Conservation (phyloP, 2,888 invertebrate species). For the Bursaphelenchus okinawaensis region DNA sequence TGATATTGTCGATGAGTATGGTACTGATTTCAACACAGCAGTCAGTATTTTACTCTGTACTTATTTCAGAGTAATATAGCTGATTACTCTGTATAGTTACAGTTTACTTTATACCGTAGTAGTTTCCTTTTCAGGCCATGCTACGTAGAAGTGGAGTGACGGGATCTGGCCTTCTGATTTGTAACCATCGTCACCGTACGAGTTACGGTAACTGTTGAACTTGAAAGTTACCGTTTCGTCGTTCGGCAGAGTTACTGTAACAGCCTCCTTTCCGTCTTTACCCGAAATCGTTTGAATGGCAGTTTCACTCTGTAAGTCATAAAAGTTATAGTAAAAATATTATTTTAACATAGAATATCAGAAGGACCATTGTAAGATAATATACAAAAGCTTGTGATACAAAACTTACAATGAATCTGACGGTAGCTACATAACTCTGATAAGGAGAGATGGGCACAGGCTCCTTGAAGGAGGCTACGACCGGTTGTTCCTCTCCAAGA, state of each 20-base stretch:
- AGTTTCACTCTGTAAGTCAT: constrained; percentile 22
- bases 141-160: constrained; percentile 34
- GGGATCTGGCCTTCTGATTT: constrained; percentile 36
- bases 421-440: constrained; percentile 27
- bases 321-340: not conserved
- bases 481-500: constrained; percentile 30
- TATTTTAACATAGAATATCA: too few species aligned
- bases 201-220: constrained; percentile 29
- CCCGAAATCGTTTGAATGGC: constrained; percentile 36
- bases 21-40: too few species aligned
- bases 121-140: constrained; percentile 28
- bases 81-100: too few species aligned
- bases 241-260: constrained; percentile 31
- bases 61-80: too few species aligned
- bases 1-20: too few species aligned
- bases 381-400: not conserved
- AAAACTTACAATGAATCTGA: constrained; percentile 29
- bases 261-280: constrained; percentile 34
- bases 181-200: constrained; percentile 35
- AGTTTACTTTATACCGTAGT: not conserved
- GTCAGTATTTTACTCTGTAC: too few species aligned
- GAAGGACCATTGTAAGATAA: too few species aligned
- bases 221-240: constrained; percentile 35
- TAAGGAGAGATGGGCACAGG: constrained; percentile 28
- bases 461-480: constrained; percentile 30